Base-by-base conservation (phyloP, 37 sponge, comb jelly and placozoan genomes). In the Petrosia ficiformis region DNA sequence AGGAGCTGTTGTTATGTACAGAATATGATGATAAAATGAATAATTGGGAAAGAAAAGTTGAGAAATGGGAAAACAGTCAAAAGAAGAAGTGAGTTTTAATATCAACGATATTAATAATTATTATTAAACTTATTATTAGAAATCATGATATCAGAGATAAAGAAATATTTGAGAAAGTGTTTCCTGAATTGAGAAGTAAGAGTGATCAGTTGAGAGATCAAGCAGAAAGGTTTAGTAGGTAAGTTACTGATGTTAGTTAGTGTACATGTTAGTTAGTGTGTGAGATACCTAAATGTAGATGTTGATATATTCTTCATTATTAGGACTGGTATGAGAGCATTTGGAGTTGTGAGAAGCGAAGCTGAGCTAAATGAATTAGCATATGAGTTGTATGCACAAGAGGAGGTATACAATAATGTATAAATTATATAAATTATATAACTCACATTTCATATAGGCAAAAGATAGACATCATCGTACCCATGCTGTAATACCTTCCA, bases 91-190 rank as follows among this genome's bases (percentile, higher is more conserved):
- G 42, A 82, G 81, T n/a, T 4, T 22, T 54, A 16, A 10, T 48
- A 10, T 48, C 54, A 19, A 48, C 14, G 16, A 16, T n/a, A n/a
- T n/a, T n/a, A 48, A 14, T 14, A 8, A 48, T 19, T 14, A 48
- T 48, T 48, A 8, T 48, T 48, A 48, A 19, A 48, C 54, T 19
- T 48, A 14, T 48, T 48, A 48, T 48, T 48, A 88, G 88, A 36
- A 28, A 73, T 16, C 60, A 72, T 5, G 92, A 91, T 42, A 44
- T 42, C 21, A 91, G 80, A 61, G 86, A 77, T 58, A 82, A 74
- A 35, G 92, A 91, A 65, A 65, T 91, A 69, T 91, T 86, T 86
- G 92, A 91, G 73, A 82, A 78, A 70, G 30, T 65, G 11, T 91
- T 91, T 60, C 92, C 92, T 39, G 92, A 91, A 67, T 66, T 91